Conservation (phyloP, 1,140 invertebrate genomes). For the Aethina tumida region DNA sequence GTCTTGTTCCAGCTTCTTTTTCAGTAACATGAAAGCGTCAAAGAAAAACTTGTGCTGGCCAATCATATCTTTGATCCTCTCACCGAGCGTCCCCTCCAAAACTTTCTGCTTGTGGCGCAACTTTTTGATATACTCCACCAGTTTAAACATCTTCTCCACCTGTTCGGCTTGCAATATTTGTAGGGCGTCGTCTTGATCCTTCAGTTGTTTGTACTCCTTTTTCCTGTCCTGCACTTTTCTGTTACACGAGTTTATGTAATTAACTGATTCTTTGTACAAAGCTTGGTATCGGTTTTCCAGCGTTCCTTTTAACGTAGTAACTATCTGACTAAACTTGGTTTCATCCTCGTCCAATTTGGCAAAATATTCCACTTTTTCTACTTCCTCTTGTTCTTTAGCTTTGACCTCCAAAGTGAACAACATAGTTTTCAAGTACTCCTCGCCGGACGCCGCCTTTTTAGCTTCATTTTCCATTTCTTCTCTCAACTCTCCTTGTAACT, state of each 20-base stretch:
- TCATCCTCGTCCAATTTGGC: slow-evolving; percentile 25
- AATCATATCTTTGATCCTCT: slow-evolving; percentile 13
- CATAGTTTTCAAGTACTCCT: slow-evolving; percentile 28
- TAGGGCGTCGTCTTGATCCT: slow-evolving; percentile 19
- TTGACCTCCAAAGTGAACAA: slow-evolving; percentile 22
- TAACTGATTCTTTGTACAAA: slow-evolving; percentile 16
- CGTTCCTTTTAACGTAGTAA: slow-evolving; percentile 17
- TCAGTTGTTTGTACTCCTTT: slow-evolving; percentile 18
- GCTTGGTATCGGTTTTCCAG: slow-evolving; percentile 19
- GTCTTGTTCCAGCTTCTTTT: slow-evolving; percentile 20
- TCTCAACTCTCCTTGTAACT: slow-evolving; percentile 10
- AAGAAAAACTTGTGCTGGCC: slow-evolving; percentile 22
- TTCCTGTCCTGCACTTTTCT: slow-evolving; percentile 17
- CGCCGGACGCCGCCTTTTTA: slow-evolving; percentile 9
- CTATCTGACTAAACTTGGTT: slow-evolving; percentile 18
- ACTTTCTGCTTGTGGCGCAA: slow-evolving; percentile 18
- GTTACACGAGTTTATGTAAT: slow-evolving; percentile 17
- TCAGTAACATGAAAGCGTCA: slow-evolving; percentile 17
- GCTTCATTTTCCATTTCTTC: slow-evolving; percentile 14
- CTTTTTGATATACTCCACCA: slow-evolving; percentile 15
- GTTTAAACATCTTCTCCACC: slow-evolving; percentile 16
- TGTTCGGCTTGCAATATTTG: slow-evolving; percentile 20
- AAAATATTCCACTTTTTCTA: slow-evolving; percentile 24
- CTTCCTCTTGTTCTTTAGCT: slow-evolving; percentile 20
- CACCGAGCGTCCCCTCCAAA: slow-evolving; percentile 14